Evolutionary conservation across 2,113 vertebrate genomes (phyloP).

Genomic region (Dinomys branickii): DNA sequence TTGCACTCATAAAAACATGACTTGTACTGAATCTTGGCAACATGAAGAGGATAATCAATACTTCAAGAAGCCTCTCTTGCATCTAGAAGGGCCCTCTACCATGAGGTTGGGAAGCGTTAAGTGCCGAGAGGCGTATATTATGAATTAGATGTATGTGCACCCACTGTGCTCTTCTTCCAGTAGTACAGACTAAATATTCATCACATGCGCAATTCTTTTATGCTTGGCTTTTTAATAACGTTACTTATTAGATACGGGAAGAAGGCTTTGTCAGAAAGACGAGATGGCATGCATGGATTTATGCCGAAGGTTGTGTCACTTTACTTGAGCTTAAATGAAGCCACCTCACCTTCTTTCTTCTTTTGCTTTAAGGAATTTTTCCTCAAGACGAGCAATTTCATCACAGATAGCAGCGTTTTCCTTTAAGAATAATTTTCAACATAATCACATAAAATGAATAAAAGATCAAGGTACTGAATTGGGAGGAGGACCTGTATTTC

Average conservation of each 20-base stretch:
- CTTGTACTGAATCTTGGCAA: not conserved
- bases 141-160: not conserved
- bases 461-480: not conserved
- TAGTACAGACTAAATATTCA: not conserved
- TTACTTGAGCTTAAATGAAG: conserved; percentile 35
- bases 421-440: conserved; percentile 75
- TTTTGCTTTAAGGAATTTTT: conserved; percentile 92
- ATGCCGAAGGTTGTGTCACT: not conserved
- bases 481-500: conserved; percentile 2
- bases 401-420: conserved; percentile 94
- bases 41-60: not conserved
- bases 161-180: not conserved
- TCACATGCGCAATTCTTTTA: not conserved
- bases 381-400: conserved; percentile 93
- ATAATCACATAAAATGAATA: conserved; percentile 53
- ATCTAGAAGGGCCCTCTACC: not conserved
- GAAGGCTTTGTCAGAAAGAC: not conserved
- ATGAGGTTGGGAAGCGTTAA: not conserved
- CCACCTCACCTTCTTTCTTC: conserved; percentile 91
- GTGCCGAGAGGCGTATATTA: not conserved
- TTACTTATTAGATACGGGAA: not conserved
- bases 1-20: not conserved
- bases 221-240: not conserved
- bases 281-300: not conserved
- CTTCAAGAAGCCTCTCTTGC: not conserved